Conservation (phyloP, 2,113 vertebrate species). For the Phrynosoma blainvillii region DNA sequence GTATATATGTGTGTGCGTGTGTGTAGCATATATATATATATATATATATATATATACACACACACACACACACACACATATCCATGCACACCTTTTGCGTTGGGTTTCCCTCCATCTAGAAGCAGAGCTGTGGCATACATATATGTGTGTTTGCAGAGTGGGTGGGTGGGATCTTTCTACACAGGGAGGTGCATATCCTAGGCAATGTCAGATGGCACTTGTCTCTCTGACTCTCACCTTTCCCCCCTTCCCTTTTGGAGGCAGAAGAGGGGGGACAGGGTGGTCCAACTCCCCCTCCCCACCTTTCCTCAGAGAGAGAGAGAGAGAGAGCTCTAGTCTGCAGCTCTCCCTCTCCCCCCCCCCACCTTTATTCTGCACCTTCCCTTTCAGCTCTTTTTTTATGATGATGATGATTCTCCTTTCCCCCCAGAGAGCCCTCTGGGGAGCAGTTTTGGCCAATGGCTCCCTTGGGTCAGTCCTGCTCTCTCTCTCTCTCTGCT, state of each 20-base stretch:
- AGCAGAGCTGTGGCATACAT: neutral
- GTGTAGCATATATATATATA: too few species aligned
- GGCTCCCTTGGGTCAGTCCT: conserved; percentile 24
- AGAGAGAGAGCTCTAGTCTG: neutral
- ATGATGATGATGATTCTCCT: too few species aligned
- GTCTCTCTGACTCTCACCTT: neutral
- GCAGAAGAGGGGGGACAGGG: neutral
- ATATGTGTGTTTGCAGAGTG: neutral
- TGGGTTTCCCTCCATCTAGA: neutral
- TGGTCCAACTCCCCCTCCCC: neutral
- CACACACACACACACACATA: too few species aligned
- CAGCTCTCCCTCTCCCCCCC: neutral
- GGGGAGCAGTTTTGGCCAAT: conserved; percentile 1
- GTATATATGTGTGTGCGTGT: too few species aligned
- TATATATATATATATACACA: too few species aligned
- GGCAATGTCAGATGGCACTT: neutral
- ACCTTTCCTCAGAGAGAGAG: too few species aligned
- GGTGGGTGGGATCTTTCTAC: neutral
- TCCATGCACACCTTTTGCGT: neutral
- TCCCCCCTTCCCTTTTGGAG: neutral
- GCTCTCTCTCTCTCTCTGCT: conserved; percentile 20
- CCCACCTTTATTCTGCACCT: neutral
- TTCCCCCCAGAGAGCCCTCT: neutral
- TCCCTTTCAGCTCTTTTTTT: neutral
- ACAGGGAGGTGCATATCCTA: neutral